Conservation (phyloP, 1,140 invertebrate genomes). For the Rhopalosiphum padi region DNA sequence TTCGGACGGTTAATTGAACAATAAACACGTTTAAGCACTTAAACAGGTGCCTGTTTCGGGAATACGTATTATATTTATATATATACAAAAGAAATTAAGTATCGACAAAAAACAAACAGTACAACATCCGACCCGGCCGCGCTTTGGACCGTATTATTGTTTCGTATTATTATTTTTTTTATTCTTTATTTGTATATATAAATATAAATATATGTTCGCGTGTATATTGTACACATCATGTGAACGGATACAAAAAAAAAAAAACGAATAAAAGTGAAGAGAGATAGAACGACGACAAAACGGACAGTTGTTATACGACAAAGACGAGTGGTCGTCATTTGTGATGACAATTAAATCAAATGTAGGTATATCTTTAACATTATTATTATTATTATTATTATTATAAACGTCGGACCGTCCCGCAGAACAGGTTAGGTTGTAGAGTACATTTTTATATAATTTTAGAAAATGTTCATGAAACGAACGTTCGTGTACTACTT, state of each 20-base stretch:
- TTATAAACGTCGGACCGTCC: background rate
- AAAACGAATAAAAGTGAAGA: background rate
- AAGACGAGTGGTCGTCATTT: slow-evolving; percentile 21
- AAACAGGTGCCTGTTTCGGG: slow-evolving; percentile 56
- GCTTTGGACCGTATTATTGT: slow-evolving; percentile 23
- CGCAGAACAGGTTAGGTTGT: background rate
- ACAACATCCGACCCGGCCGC: background rate
- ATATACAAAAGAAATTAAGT: slow-evolving; percentile 55
- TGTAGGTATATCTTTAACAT: background rate
- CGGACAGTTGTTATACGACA: slow-evolving; percentile 33
- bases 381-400: background rate
- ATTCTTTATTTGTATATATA: background rate
- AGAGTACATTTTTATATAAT: background rate
- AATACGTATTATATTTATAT: slow-evolving; percentile 17
- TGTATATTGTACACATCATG: background rate
- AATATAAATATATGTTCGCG: background rate
- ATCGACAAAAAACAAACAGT: slow-evolving; percentile 53
- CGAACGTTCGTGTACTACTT: background rate
- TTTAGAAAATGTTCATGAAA: background rate
- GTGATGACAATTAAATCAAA: slow-evolving; percentile 24
- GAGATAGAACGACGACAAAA: slow-evolving; percentile 32
- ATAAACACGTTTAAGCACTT: slow-evolving; percentile 58
- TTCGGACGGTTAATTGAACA: slow-evolving; percentile 58
- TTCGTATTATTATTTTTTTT: slow-evolving; percentile 18
- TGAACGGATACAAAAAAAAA: background rate